These are phyloP conservation scores for Trichosurus vulpecula DNA, from an alignment of 2,797 vertebrate genomes.

Conservation along the genomic window DNA sequence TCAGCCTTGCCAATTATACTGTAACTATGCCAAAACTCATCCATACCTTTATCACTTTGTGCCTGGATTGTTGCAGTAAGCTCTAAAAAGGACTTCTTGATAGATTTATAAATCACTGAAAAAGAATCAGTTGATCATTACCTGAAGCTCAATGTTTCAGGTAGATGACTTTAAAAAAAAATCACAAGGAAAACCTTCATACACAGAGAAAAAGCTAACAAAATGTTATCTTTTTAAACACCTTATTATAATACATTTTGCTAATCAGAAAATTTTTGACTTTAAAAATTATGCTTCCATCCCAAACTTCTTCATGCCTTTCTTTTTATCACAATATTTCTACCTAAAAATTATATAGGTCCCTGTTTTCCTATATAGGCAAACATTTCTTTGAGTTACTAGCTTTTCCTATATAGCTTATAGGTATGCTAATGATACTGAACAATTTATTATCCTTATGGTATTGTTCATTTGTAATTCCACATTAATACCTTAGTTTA, in stretches of 20 bases:
- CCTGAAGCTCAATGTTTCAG: background rate
- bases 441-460: background rate
- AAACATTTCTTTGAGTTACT: background rate
- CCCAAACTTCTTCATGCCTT: background rate
- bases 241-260: background rate
- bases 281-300: background rate
- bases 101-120: conserved; percentile 37
- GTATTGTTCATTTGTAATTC: background rate
- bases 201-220: background rate
- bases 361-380: background rate
- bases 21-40: conserved; percentile 43
- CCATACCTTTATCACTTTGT: conserved; percentile 40
- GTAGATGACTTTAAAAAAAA: conserved; percentile 1
- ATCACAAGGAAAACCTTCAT: background rate
- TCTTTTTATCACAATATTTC: background rate
- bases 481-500: background rate
- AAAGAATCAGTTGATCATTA: conserved; percentile 31
- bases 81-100: conserved; percentile 32
- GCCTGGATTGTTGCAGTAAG: conserved; percentile 38
- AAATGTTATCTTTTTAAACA: conserved; percentile 3
- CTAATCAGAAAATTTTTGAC: background rate
- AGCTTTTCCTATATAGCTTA: background rate
- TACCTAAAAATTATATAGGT: background rate
- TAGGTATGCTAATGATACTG: background rate
- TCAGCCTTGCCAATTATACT: conserved; percentile 49